Base-by-base conservation (phyloP, 2,888 invertebrate species). In the Anticlea derivata region DNA sequence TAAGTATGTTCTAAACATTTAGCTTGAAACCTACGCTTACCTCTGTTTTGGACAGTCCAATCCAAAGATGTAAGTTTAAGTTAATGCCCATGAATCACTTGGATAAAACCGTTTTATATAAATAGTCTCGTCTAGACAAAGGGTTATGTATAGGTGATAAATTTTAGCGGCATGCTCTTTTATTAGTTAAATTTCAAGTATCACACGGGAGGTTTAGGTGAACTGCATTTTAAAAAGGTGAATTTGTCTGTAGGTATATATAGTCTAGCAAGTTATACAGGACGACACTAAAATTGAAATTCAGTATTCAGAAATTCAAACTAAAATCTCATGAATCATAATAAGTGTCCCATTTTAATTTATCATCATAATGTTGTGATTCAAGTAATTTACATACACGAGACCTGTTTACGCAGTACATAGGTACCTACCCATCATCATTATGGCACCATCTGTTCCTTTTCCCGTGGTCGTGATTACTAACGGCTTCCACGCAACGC, bases 401-500 rank as follows among this genome's bases (percentile, higher is more conserved):
- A 33, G 30, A 45, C 22, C 12, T 35, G 10, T 31, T 2, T 29
- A 24, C 12, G 2, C 11, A 6, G 4, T 23, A 23, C 7, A 7
- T 3, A 6, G 7, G 7, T 23, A 23, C 7, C 7, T 23, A 23
- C 23, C 23, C 23, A 23, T 23, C 30, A 44, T 37, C 20, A 43
- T 34, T 41, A 12, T 7, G 22, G 13, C 22, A 34, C 41, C 47
- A 40, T 52, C 43, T 53, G 50, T 48, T 54, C 26, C 41, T 35
- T 43, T 50, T 47, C 46, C 41, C 50, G 58, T 61, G 63, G 66
- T 68, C 69, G 58, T 71, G 70, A 74, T 74, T 68, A 70, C 60
- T 58, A 60, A 55, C 66, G 73, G 73, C 77, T 80, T 79, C 79
- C 78, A 77, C 65, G 60, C 71, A 67, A 66, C 68, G 78, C 83